These are phyloP conservation scores for Lophotis ruficrista DNA, from an alignment of 2,113 vertebrate species.

Conservation along the genomic window DNA sequence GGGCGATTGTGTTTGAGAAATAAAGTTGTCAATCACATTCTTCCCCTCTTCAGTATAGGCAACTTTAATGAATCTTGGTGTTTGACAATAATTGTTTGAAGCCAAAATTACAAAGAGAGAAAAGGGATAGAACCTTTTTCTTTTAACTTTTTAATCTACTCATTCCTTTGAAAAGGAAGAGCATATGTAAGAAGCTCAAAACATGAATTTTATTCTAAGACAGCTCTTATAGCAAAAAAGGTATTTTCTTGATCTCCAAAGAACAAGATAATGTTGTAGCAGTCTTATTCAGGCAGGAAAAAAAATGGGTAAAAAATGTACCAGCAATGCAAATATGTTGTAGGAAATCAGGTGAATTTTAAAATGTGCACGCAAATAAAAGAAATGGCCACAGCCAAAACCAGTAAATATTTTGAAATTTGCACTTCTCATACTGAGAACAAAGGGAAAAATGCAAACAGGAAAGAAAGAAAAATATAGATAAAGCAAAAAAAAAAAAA, in stretches of 20 bases:
- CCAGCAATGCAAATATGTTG: background rate
- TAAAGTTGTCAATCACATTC: background rate
- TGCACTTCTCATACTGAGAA: background rate
- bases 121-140: background rate
- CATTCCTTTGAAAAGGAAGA: slow-evolving; percentile 3
- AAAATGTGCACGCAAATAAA: background rate
- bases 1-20: slow-evolving; percentile 6
- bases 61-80: background rate
- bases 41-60: background rate
- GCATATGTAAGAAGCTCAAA: background rate
- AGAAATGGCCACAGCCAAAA: background rate
- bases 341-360: background rate
- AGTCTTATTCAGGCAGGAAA: background rate
- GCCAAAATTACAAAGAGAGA: background rate
- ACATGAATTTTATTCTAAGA: background rate
- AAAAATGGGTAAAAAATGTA: background rate
- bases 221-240: background rate
- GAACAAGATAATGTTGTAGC: background rate
- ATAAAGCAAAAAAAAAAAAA: background rate
- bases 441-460: background rate
- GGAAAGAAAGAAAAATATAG: background rate
- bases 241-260: background rate
- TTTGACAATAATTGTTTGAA: slow-evolving; percentile 16
- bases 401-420: background rate
- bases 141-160: background rate